Evolutionary conservation across 2,888 invertebrate genomes (phyloP), one percentile per base, ranked within the genome.

Genomic region (Neoscelio sp.): DNA sequence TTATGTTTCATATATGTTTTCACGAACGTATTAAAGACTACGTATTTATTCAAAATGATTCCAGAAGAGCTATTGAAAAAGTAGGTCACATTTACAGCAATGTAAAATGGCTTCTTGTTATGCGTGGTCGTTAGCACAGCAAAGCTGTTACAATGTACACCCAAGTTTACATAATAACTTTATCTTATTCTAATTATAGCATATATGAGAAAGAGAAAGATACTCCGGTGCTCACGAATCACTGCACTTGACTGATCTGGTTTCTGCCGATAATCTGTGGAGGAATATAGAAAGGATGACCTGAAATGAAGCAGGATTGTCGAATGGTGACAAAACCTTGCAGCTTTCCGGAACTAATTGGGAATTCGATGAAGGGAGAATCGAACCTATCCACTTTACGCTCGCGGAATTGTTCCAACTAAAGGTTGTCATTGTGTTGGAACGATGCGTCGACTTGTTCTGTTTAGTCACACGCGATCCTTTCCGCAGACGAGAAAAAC

Each of bases 321-420:
- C 60, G 60, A 62, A 77, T 50, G 50, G 6, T 38, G 35, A 75
- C 74, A 73, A 82, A 83, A 83, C 81, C 83, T 78, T 76, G 84
- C 85, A 85, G 83, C 85, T 85, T 85, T 80, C 84, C 85, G 84
- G 85, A 86, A 86, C 85, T 86, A 86, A 86, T 86, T 84, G 85
- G 82, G 77, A 81, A 81, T 73, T 84, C 80, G 83, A 86, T 84
- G 82, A 81, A 67, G 75, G 23, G 12, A 13, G 40, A 70, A 75
- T 77, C 70, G 74, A 75, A 73, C 64, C 64, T 52, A 52, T 65
- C 64, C 30, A 13, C n/a, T n/a, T 38, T 38, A 12, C 30, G 8
- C 4, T 7, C 8, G 30, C 30, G 30, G 8, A 30, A 12, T 12
- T 38, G 35, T 28, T 20, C 42, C 79, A 73, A 67, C 70, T 52